These are phyloP conservation scores for Otus scops DNA, from an alignment of 2,797 vertebrate species.

Conservation along the genomic window DNA sequence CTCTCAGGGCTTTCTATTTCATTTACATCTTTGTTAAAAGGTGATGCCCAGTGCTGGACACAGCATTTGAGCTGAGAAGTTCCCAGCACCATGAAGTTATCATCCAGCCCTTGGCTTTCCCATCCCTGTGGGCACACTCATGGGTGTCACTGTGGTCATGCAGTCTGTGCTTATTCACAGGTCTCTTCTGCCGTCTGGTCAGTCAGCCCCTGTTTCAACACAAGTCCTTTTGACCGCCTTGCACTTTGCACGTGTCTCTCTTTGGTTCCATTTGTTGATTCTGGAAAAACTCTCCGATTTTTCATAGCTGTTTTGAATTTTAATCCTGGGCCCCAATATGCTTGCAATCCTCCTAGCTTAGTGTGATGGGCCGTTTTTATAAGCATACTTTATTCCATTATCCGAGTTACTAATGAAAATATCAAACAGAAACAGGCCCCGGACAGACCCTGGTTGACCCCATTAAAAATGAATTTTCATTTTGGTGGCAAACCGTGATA, in stretches of 20 bases:
- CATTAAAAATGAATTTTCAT: constrained; percentile 3
- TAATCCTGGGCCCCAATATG: constrained; percentile 31
- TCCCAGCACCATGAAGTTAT: neutral
- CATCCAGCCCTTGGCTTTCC: neutral
- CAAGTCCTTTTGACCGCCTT: neutral
- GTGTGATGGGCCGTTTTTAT: neutral
- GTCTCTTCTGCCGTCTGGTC: neutral
- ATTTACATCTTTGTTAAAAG: neutral
- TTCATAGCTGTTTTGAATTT: constrained; percentile 39
- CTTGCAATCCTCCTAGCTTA: constrained; percentile 53
- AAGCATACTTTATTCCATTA: constrained; percentile 43
- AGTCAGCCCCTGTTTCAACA: neutral
- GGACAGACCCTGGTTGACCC: neutral
- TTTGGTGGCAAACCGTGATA: neutral
- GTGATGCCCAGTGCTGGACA: neutral
- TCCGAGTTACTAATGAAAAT: constrained; percentile 22
- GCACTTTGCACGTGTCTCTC: neutral
- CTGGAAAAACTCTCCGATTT: constrained; percentile 6
- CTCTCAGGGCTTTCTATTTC: neutral
- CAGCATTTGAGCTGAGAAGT: neutral
- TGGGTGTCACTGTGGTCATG: neutral
- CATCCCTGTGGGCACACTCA: fast-evolving
- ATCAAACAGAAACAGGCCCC: constrained; percentile 8
- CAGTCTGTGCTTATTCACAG: neutral
- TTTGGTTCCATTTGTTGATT: constrained; percentile 49